Evolutionary conservation across 2,113 vertebrate genomes (phyloP), one percentile per base, ranked within the genome.

Genomic region (Leuciscus idus): DNA sequence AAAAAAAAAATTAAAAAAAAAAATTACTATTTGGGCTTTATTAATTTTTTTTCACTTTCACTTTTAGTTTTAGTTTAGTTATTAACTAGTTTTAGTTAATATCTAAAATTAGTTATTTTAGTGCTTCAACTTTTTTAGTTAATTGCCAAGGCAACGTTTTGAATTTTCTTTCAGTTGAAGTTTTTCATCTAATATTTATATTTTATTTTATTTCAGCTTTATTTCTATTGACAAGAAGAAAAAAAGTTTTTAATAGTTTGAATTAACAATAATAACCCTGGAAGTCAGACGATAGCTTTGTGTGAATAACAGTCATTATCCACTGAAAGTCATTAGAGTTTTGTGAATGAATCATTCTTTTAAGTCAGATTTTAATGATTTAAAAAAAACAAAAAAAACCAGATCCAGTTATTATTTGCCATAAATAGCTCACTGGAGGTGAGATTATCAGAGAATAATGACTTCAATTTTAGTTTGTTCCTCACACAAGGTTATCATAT

Each of bases 381-480:
- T 10, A 46, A 43, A 73, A 36, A 70, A 57, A 57, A 57, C 26
- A 19, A 1, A 39, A n/a, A n/a, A n/a, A n/a, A n/a, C n/a, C 33
- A 23, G 33, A 72, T 72, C 36, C 36, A 11, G 33, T 43, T 23
- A 21, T 72, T 73, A 72, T 12, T 43, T 72, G 19, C 68, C 36
- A 43, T 43, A n/a, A 72, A 43, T 43, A 43, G 36, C 21, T 73
- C 39, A n/a, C 21, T 23, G 70, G 73, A 75, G 73, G 23, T 75
- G 43, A 75, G 43, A 48, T 48, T 73, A 73, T 39, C 43, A 48
- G 5, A 28, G n/a, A 50, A 75, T 50, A 75, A 50, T 75, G 43
- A 50, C 43, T 75, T 48, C 48, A 48, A 74, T 74, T 48, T 75
- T n/a, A 48, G n/a, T 73, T 72, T 72, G 8, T 72, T 72, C 68